phyloP scores from a whole-genome alignment of 2,888 invertebrate genomes.

The Diadegma fenestrale region DNA sequence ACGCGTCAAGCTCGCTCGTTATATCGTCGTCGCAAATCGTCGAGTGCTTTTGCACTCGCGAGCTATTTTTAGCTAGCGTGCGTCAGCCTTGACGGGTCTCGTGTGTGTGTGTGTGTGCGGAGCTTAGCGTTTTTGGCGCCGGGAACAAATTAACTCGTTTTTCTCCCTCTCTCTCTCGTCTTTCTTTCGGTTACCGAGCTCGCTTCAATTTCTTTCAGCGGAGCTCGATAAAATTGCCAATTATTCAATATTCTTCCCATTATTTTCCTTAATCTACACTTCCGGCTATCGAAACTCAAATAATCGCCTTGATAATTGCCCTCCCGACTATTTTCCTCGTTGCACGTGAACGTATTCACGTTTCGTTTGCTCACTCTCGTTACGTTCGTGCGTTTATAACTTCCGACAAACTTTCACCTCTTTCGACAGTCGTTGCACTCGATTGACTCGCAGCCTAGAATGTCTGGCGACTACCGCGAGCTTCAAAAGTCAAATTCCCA shows the following conservation, averaged over 20 bases:
- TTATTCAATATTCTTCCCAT: neutral
- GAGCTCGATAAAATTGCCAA: neutral
- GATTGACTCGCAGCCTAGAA: neutral
- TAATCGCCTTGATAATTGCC: neutral
- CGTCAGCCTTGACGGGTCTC: constrained; percentile 25
- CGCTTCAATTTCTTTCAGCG: neutral
- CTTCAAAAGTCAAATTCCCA: neutral
- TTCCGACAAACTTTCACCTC: constrained; percentile 30
- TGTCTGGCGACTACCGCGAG: neutral
- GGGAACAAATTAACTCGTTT: neutral
- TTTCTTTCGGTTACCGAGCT: neutral
- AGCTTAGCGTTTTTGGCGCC: neutral
- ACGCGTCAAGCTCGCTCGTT: neutral
- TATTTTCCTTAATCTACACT: neutral
- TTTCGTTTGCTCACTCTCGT: constrained; percentile 9
- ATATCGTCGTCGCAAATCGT: constrained; percentile 8
- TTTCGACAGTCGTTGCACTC: constrained; percentile 10
- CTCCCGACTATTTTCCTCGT: neutral
- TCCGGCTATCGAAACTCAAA: neutral
- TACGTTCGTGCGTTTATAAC: constrained; percentile 16
- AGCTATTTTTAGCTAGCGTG: constrained; percentile 12
- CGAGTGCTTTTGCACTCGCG: constrained; percentile 33
- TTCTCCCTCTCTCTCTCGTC: neutral
- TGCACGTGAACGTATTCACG: neutral
- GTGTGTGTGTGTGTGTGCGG: too few relatives aligned